phyloP scores from a whole-genome alignment of 2,888 invertebrate species.

The Scaptomyza caliginosa region DNA sequence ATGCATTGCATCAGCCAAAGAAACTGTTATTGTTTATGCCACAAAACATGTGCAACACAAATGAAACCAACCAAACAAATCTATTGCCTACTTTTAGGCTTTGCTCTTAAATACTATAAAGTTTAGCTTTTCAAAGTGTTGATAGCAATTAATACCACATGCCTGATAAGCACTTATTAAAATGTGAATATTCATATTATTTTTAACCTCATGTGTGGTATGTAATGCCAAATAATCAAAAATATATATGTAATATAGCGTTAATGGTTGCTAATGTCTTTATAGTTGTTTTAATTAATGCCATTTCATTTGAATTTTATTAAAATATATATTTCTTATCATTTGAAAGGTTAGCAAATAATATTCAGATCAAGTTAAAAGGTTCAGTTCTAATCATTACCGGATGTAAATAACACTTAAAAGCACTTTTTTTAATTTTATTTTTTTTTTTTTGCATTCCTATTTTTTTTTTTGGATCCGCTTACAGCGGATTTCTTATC shows the following conservation, averaged over 20 bases:
- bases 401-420: neutral
- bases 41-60: neutral
- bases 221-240: neutral
- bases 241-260: too few relatives aligned
- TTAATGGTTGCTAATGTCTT: neutral
- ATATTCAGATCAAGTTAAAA: neutral
- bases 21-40: constrained; percentile 2
- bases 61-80: neutral
- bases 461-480: neutral
- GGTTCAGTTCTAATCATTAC: neutral
- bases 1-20: constrained; percentile 76
- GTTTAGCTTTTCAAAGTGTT: neutral
- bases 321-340: constrained; percentile 27
- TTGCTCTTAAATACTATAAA: neutral
- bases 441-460: neutral
- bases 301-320: constrained; percentile 4
- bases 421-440: neutral
- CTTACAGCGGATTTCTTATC: constrained; percentile 6
- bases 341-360: constrained; percentile 37
- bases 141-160: neutral
- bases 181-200: neutral
- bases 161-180: neutral
- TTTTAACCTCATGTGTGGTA: neutral
- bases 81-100: constrained; percentile 19
- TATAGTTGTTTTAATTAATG: constrained; percentile 3